Conservation (phyloP, 2,797 vertebrate genomes). For the Eutrigla gurnardus region DNA sequence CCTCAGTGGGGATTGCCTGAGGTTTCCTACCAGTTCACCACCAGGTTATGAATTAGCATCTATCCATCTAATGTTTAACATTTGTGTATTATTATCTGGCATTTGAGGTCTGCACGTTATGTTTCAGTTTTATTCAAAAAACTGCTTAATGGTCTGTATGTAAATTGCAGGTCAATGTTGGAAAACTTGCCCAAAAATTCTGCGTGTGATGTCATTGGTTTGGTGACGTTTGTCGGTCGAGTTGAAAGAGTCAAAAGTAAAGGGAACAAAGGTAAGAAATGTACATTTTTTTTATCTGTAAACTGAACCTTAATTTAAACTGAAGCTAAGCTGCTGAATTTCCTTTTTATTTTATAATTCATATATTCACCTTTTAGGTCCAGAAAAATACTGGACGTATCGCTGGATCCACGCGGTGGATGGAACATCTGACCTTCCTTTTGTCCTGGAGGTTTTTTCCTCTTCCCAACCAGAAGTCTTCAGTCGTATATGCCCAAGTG, state of each 20-base stretch:
- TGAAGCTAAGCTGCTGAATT: neutral
- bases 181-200: slow-evolving; percentile 81
- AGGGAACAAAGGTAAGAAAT: slow-evolving; percentile 78
- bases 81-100: neutral
- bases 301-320: neutral
- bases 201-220: slow-evolving; percentile 91
- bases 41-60: slow-evolving; percentile 81
- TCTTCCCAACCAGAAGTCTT: slow-evolving; percentile 94
- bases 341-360: neutral
- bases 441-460: slow-evolving; percentile 93
- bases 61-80: neutral
- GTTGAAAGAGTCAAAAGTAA: slow-evolving; percentile 88
- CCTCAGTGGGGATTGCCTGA: slow-evolving; percentile 91
- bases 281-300: neutral
- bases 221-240: slow-evolving; percentile 93
- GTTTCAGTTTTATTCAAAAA: neutral
- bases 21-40: slow-evolving; percentile 87
- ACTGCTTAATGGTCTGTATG: neutral
- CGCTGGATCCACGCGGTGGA: slow-evolving; percentile 93
- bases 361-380: slow-evolving; percentile 71
- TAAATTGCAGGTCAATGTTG: slow-evolving; percentile 80
- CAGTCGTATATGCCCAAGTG: slow-evolving; percentile 88
- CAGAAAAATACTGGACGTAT: slow-evolving; percentile 92
- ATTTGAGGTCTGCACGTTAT: neutral
- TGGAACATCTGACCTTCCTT: slow-evolving; percentile 87